Base-by-base conservation (phyloP, 2,888 invertebrate genomes). In the Tholera decimalis region DNA sequence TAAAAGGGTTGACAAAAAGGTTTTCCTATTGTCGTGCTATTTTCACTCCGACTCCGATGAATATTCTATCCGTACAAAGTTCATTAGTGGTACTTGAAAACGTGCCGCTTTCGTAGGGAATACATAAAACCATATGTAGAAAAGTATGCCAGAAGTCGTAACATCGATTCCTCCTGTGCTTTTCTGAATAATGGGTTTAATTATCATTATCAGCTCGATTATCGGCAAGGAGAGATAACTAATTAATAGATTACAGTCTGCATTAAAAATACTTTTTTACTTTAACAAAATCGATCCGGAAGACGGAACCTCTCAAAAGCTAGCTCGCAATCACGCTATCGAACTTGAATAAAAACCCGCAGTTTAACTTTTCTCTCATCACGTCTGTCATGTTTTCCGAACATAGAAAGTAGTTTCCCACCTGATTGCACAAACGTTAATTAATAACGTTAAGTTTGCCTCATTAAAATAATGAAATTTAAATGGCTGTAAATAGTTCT, bases 341-440 rank as follows among this genome's bases (percentile, higher is more conserved):
- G 20, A 51, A 20, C 43, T 20, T 39, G 8, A 53, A 50, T 69
- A 65, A 76, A 76, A 75, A 65, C 37, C 0, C 26, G 11, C 37
- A 37, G 18, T 35, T 46, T n/a, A 49, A 49, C 22, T 64, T 75
- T 74, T 57, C 65, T 53, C 30, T 49, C 37, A 53, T 64, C 59
- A 65, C 43, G 68, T 55, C 68, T 56, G 58, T 47, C 69, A 58
- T 46, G 53, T 74, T 74, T 70, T 71, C 76, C 57, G 53, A 28
- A 56, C 49, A 59, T 80, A 74, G 80, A 80, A 80, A 80, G 79
- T 68, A 46, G 50, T 54, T 73, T 73, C 73, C 63, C 66, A 79
- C 55, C 41, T 49, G 62, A 70, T 74, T 70, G 20, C 59, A 70
- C 55, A 50, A 69, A 68, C 64, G 44, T 46, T 68, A 74, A 77